Base-by-base conservation (phyloP, 2,888 invertebrate species). In the Acrocyrtus sp. region DNA sequence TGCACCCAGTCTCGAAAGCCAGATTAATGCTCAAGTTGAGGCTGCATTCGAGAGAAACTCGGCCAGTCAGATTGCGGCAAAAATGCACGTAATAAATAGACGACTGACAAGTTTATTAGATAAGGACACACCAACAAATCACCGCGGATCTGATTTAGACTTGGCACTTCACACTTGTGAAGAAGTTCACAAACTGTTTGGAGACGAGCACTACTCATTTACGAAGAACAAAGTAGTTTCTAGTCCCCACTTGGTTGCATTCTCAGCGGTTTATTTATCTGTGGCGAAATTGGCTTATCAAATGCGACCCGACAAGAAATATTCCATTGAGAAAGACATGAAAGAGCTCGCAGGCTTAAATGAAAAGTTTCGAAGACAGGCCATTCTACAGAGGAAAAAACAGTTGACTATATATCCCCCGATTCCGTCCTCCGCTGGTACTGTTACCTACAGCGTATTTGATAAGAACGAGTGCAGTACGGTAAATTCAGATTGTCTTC, bases 21-120 rank as follows among this genome's bases (percentile, higher is more conserved):
- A 27, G 29, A 53, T 53, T 53, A 27, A 53, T 53, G 53, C 53
- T 4, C 24, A 53, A 27, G 17, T 53, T 26, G n/a, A 53, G n/a
- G 29, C 4, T 27, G 53, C 27, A 8, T 29, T 53, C 3, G 29
- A 15, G n/a, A 6, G 19, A 27, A 29, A 53, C 19, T 27, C 53
- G n/a, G 53, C 29, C 3, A 53, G 53, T 29, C 53, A 53, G 27
- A 26, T 53, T 12, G 8, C 27, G 2, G 53, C 53, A 10, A 26
- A 53, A 17, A 53, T 53, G 53, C 21, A 24, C 27, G 27, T 17
- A 3, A 29, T 53, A 10, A 17, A 53, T 3, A 53, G 17, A 8
- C 21, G 53, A 26, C 53, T 53, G 5, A 6, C 6, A 15, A 53
- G 27, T 29, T n/a, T 29, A 3, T 27, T 53, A 15, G 3, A 3